Evolutionary conservation across 2,797 vertebrate genomes (phyloP).

Genomic region (Otolemur crassicaudatus): DNA sequence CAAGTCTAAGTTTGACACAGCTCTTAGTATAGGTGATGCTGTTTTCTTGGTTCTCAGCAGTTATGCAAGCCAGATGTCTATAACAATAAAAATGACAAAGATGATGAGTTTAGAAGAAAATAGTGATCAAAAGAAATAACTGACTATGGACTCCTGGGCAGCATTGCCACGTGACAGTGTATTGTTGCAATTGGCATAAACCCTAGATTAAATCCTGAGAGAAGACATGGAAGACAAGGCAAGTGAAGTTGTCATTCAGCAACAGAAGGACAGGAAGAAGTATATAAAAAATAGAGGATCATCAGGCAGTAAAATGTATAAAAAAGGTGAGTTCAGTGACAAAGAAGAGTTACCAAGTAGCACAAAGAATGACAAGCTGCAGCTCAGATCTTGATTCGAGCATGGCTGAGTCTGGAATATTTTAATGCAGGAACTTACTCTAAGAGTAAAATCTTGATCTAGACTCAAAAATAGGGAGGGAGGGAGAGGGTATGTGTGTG

Average conservation of each 20-base stretch:
- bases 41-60: slow-evolving; percentile 87
- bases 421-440: slow-evolving; percentile 91
- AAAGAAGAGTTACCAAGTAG: slow-evolving; percentile 87
- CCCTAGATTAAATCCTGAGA: slow-evolving; percentile 82
- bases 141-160: slow-evolving; percentile 46
- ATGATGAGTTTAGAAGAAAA: slow-evolving; percentile 12
- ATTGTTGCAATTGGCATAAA: slow-evolving; percentile 91
- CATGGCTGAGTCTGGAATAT: slow-evolving; percentile 93
- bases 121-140: background rate
- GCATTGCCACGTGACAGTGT: slow-evolving; percentile 69
- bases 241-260: slow-evolving; percentile 83
- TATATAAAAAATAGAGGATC: slow-evolving; percentile 84
- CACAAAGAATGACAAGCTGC: slow-evolving; percentile 88
- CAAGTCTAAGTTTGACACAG: background rate
- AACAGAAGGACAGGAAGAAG: slow-evolving; percentile 87
- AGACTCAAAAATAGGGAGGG: slow-evolving; percentile 82
- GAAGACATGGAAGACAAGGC: slow-evolving; percentile 58
- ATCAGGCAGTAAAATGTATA: slow-evolving; percentile 87
- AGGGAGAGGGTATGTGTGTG: fast-evolving
- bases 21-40: background rate
- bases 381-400: slow-evolving; percentile 92
- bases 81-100: slow-evolving; percentile 71
- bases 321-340: slow-evolving; percentile 82
- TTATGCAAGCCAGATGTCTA: slow-evolving; percentile 86
- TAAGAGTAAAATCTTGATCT: slow-evolving; percentile 81